These are phyloP conservation scores for Erebia ligea DNA, from an alignment of 2,888 invertebrate genomes.

Conservation along the genomic window DNA sequence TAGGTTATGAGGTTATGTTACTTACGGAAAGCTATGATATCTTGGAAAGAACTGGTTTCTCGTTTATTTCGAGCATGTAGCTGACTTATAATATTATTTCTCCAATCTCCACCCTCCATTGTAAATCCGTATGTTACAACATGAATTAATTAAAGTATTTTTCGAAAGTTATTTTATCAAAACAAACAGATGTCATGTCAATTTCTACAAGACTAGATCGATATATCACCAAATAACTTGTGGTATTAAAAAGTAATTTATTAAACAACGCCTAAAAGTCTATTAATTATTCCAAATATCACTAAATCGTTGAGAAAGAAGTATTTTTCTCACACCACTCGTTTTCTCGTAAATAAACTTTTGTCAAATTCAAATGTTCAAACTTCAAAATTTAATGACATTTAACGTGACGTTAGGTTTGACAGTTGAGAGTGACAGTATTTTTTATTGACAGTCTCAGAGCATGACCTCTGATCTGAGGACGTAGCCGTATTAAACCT, in stretches of 20 bases:
- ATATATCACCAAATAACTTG: neutral
- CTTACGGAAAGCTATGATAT: slow-evolving; percentile 92
- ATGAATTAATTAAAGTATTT: slow-evolving; percentile 47
- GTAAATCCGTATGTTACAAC: slow-evolving; percentile 47
- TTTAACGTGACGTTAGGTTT: neutral
- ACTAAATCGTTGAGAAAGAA: slow-evolving; percentile 18
- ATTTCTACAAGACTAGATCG: slow-evolving; percentile 17
- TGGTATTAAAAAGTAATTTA: neutral
- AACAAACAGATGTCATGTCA: slow-evolving; percentile 74
- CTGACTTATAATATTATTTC: slow-evolving; percentile 87
- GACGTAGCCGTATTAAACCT: too few relatives aligned
- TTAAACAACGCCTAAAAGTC: slow-evolving; percentile 5
- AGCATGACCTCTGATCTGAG: too few relatives aligned
- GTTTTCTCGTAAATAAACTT: slow-evolving; percentile 37
- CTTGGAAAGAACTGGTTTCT: slow-evolving; percentile 90
- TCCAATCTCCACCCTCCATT: slow-evolving; percentile 85
- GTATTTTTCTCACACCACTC: slow-evolving; percentile 25
- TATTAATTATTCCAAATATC: slow-evolving; percentile 18
- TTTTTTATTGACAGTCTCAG: too few relatives aligned
- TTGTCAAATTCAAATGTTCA: slow-evolving; percentile 23
- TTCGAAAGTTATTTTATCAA: slow-evolving; percentile 56
- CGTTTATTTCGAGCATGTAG: slow-evolving; percentile 89
- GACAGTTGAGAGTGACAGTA: neutral
- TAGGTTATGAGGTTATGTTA: slow-evolving; percentile 75
- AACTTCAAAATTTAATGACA: slow-evolving; percentile 10